Base-by-base conservation (phyloP, 2,113 vertebrate species). In the Alouatta palliata region DNA sequence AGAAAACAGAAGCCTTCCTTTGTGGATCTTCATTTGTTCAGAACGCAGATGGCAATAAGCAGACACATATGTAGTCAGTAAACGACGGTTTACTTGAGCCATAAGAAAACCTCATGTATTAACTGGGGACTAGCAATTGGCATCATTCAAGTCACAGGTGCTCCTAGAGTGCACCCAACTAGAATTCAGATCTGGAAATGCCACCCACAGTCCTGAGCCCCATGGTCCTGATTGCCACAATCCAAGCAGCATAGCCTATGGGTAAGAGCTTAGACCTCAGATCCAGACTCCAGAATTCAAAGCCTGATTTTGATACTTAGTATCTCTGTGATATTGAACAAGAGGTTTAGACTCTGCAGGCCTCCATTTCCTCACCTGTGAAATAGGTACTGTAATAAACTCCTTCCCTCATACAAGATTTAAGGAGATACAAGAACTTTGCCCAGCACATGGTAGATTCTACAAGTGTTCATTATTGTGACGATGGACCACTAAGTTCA, bases 221-320 rank as follows among this genome's bases (percentile, higher is more conserved):
- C 0, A 1, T 58, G 30, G 9, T n/a, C 16, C 35, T 17, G 3
- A 23, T 0, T 2, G 12, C 45, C 23, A n/a, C 56, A 17, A 0
- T 64, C 30, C 12, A 3, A 25, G 11, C 64, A 21, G n/a, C 45
- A 21, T 8, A 23, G 35, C 14, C 21, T 30, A 14, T 25, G 13
- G 30, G 1, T 8, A 14, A 37, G 32, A 52, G 8, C 16, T 30
- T 45, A 68, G 4, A 21, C 10, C 20, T 71, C 27, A 7, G 12
- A 73, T 19, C 11, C 40, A 61, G 68, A 37, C 32, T 32, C 47
- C 8, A 73, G 30, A 17, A 73, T 83, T 37, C 68, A 64, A 35
- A 80, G 32, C 6, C 37, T 23, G 6, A 45, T 87, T n/a, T 43
- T 32, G 3, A 37, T n/a, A 12, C n/a, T 68, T 23, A 17, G 20